Evolutionary conservation across 2,888 invertebrate genomes (phyloP).

Genomic region (Ennomos fuscantarius): DNA sequence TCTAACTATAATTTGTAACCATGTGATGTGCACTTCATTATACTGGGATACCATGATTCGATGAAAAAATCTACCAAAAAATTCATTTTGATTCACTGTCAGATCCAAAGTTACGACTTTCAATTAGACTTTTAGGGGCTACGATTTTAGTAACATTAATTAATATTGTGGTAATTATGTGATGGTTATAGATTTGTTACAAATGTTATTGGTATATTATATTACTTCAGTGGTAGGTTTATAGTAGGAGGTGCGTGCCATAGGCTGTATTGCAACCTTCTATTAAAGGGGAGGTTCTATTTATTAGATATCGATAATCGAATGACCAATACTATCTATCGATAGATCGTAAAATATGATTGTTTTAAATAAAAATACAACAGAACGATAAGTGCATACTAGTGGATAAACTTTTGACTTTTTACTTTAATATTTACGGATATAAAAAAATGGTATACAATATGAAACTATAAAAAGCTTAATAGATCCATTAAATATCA

Average conservation of each 20-base stretch:
- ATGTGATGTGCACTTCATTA: slow-evolving; percentile 42
- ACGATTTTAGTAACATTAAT: slow-evolving; percentile 29
- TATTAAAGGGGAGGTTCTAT: slow-evolving; percentile 10
- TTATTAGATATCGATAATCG: slow-evolving; percentile 18
- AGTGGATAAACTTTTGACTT: too few relatives aligned
- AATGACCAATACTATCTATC: slow-evolving; percentile 23
- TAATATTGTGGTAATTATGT: slow-evolving; percentile 35
- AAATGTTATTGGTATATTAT: slow-evolving; percentile 14
- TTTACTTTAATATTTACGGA: too few relatives aligned
- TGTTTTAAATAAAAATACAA: background rate
- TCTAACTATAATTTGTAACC: slow-evolving; percentile 50
- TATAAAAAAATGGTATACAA: background rate
- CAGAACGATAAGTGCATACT: too few relatives aligned
- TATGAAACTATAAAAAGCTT: too few relatives aligned
- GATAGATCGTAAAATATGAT: slow-evolving; percentile 14
- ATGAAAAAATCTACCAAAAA: slow-evolving; percentile 16
- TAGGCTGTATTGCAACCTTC: slow-evolving; percentile 1
- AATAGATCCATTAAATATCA: too few relatives aligned
- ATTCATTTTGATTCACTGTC: slow-evolving; percentile 32
- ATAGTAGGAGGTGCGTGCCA: slow-evolving; percentile 15
- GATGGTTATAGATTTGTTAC: slow-evolving; percentile 14
- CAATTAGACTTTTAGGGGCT: slow-evolving; percentile 32
- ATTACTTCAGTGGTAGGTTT: slow-evolving; percentile 6
- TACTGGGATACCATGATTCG: slow-evolving; percentile 30
- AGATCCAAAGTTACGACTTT: slow-evolving; percentile 31